Percentiles rank a stretch among this genome's conserved stretches.
These are phyloP conservation scores for Acrobasis repandana DNA, from an alignment of 2,888 invertebrate species.

Conservation along the genomic window DNA sequence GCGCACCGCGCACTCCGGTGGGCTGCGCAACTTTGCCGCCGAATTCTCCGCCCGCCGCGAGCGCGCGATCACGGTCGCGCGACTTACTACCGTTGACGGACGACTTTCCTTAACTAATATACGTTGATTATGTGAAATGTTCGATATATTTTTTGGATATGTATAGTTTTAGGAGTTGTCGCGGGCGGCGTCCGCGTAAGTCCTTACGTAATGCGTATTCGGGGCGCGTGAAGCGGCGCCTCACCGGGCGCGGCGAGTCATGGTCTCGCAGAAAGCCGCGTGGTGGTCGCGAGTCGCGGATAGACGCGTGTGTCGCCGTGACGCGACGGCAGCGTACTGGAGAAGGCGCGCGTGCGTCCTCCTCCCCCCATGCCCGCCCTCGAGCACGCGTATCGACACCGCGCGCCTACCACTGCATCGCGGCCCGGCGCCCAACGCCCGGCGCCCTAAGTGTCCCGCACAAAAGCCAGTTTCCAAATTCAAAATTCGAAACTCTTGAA, in stretches of 20 bases:
- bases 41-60: conserved; percentile 36
- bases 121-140: conserved; percentile 43
- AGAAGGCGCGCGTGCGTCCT: conserved; percentile 59
- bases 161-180: conserved; percentile 40
- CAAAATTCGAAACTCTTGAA: neutral
- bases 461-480: conserved; percentile 28
- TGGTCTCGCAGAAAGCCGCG: conserved; percentile 66
- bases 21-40: conserved; percentile 39
- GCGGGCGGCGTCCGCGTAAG: conserved; percentile 38
- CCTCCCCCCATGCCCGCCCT: conserved; percentile 46
- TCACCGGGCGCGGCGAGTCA: conserved; percentile 72
- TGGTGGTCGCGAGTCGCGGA: conserved; percentile 54
- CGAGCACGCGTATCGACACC: conserved; percentile 72
- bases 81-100: conserved; percentile 31
- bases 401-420: conserved; percentile 72
- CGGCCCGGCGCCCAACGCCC: conserved; percentile 43
- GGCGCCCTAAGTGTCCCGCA: conserved; percentile 43
- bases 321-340: conserved; percentile 69
- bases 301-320: conserved; percentile 59
- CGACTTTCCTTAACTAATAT: conserved; percentile 38
- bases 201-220: conserved; percentile 67
- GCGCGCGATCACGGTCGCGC: conserved; percentile 36
- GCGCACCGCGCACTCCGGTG: conserved; percentile 37
- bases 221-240: conserved; percentile 64
- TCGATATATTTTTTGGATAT: conserved; percentile 51